phyloP scores from a whole-genome alignment of 92 coral and sea anemone genomes.

The Epizoanthus stellaris region DNA sequence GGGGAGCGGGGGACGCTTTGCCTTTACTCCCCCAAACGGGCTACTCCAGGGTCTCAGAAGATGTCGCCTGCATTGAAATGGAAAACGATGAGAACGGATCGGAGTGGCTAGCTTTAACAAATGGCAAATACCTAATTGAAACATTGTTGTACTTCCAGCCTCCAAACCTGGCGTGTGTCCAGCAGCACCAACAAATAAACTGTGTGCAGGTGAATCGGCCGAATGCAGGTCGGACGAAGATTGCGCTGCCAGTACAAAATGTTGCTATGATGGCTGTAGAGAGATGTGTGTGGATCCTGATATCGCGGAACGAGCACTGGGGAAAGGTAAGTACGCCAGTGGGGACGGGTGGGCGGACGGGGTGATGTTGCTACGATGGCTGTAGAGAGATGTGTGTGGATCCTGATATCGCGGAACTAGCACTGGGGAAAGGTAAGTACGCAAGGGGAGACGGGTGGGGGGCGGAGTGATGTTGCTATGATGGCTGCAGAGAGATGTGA shows the following conservation, averaged over 20 bases:
- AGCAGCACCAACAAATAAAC: conserved; percentile 9
- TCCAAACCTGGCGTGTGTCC: conserved; percentile 27
- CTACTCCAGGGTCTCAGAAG: too few species aligned
- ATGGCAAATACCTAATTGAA: too few species aligned
- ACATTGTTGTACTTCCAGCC: background rate
- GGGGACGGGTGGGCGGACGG: background rate
- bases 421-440: background rate
- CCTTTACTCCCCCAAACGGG: too few species aligned
- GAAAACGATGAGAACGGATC: too few species aligned
- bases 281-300: conserved; percentile 15
- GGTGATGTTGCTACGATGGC: background rate
- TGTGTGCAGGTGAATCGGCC: conserved; percentile 4
- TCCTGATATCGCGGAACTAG: conserved; percentile 15
- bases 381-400: conserved; percentile 2
- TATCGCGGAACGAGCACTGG: conserved; percentile 1
- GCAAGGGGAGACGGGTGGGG: too few species aligned
- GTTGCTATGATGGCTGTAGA: conserved; percentile 29
- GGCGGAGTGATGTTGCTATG: background rate
- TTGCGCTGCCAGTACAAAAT: conserved; percentile 3
- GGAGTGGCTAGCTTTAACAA: too few species aligned
- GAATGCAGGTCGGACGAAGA: conserved; percentile 14
- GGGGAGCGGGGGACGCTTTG: too few species aligned
- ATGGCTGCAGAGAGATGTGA: background rate
- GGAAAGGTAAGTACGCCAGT: background rate
- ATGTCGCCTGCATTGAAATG: too few species aligned